phyloP scores from a whole-genome alignment of 2,113 vertebrate species.

The Mellivora capensis region DNA sequence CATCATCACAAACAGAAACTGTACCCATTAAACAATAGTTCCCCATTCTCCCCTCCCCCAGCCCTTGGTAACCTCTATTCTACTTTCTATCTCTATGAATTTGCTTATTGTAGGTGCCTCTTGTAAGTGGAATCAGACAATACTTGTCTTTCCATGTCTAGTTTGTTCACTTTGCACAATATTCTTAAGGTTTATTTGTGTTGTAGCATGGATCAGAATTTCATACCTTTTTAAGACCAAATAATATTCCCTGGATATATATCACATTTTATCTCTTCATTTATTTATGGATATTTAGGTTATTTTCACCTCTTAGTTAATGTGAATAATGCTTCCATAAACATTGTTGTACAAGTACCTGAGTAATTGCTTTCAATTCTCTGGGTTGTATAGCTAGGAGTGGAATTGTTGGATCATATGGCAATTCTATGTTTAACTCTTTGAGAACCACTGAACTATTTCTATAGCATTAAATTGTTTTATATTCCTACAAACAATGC shows the following conservation, averaged over 20 bases:
- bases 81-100: background rate
- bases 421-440: background rate
- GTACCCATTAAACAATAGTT: background rate
- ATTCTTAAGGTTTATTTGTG: background rate
- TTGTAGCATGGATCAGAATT: background rate
- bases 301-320: background rate
- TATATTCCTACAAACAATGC: background rate
- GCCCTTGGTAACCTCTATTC: background rate
- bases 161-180: background rate
- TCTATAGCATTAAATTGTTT: background rate
- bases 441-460: background rate
- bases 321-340: background rate
- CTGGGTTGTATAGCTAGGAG: background rate
- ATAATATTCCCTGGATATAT: background rate
- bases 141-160: background rate
- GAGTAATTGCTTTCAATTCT: background rate
- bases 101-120: background rate
- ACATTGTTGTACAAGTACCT: background rate
- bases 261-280: background rate
- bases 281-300: background rate
- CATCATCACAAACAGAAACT: background rate
- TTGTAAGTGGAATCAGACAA: background rate
- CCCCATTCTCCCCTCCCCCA: too few species aligned
- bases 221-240: background rate
- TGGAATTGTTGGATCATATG: background rate